Conservation (phyloP, 2,797 vertebrate species). For the Trichosurus vulpecula region DNA sequence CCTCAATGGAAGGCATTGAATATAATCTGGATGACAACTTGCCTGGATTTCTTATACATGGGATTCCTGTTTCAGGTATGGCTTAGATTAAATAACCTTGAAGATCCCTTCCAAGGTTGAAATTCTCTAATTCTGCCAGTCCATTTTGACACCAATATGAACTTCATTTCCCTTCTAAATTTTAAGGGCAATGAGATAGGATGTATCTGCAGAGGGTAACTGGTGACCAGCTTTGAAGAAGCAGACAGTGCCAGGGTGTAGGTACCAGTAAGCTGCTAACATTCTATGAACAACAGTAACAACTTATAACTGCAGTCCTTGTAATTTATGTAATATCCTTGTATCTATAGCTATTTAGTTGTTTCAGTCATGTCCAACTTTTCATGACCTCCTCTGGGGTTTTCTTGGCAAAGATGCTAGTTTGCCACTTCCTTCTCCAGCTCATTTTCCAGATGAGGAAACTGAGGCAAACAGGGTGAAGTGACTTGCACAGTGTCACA, state of each 20-base stretch:
- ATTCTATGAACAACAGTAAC: not conserved
- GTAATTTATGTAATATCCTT: not conserved
- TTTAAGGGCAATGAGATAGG: not conserved
- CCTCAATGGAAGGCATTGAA: not conserved
- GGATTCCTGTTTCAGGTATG: not conserved
- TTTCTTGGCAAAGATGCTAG: not conserved
- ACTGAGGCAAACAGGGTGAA: too few relatives aligned
- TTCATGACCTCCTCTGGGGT: not conserved
- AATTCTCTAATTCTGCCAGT: not conserved
- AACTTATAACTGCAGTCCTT: not conserved
- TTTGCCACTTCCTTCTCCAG: too few relatives aligned
- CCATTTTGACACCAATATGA: not conserved
- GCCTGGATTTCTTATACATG: not conserved
- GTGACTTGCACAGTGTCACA: too few relatives aligned
- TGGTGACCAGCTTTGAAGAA: not conserved
- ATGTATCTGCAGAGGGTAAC: not conserved
- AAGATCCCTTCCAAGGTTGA: too few relatives aligned
- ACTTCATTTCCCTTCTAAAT: not conserved
- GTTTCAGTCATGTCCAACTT: not conserved
- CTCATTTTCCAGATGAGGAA: too few relatives aligned
- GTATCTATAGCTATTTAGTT: not conserved
- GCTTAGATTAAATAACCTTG: not conserved
- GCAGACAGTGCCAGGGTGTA: not conserved
- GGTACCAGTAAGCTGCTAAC: not conserved
- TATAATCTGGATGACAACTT: not conserved